A percentile compares a stretch with the other conserved stretches of the same genome.
Conservation (phyloP, 2,797 vertebrate species). For the Emydoidea blandingii region DNA sequence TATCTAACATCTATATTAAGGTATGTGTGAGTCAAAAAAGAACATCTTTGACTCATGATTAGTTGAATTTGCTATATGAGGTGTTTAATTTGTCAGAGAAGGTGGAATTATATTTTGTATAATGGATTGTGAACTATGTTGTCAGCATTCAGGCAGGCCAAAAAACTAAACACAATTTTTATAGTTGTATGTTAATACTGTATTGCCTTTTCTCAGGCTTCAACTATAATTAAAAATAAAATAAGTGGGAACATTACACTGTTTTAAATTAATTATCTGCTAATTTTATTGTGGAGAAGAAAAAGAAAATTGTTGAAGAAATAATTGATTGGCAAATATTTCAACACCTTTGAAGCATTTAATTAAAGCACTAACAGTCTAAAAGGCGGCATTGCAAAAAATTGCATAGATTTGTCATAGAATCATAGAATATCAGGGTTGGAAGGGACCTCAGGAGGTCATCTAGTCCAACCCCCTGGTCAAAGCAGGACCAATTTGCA, state of each 20-base stretch:
- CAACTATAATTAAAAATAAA: conserved; percentile 21
- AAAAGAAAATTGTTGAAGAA: conserved; percentile 32
- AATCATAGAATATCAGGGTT: too few species aligned
- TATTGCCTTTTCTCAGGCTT: not conserved
- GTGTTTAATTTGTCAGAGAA: not conserved
- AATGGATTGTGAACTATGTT: not conserved
- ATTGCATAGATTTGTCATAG: conserved; percentile 13
- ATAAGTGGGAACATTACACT: not conserved
- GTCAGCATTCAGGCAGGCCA: not conserved
- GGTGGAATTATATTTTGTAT: not conserved
- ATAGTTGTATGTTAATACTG: not conserved
- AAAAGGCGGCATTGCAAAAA: conserved; percentile 18
- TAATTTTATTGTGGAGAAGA: conserved; percentile 29
- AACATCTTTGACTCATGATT: conserved; percentile 19
- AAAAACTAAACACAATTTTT: not conserved
- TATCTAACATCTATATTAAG: not conserved
- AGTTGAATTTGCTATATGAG: not conserved
- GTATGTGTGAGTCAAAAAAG: not conserved
- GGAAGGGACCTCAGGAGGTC: too few species aligned
- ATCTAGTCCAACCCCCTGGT: too few species aligned
- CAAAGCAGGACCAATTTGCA: too few species aligned
- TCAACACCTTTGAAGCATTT: conserved; percentile 40
- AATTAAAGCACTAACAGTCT: conserved; percentile 43
- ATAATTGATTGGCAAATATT: conserved; percentile 52
- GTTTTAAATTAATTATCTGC: conserved; percentile 1